Percentiles rank a stretch among this genome's conserved stretches.
phyloP scores from a whole-genome alignment of 2,113 vertebrate genomes.

The Cnemophilus loriae region DNA sequence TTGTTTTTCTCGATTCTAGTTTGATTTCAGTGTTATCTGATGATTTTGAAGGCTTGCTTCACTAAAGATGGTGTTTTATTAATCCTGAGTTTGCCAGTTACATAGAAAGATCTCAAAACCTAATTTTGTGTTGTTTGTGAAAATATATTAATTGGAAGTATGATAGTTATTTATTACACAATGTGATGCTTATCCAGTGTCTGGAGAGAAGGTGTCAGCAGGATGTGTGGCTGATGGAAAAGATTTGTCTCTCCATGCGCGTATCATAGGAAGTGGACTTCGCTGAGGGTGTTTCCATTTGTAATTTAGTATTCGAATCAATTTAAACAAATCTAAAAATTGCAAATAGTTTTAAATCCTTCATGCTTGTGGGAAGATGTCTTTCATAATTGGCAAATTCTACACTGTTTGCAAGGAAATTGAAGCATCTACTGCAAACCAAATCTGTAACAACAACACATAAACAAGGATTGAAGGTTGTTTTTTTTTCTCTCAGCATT shows the following conservation, averaged over 20 bases:
- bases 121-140: not conserved
- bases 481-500: not conserved
- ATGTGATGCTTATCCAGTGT: not conserved
- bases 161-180: not conserved
- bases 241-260: not conserved
- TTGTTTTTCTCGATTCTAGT: not conserved
- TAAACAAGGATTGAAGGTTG: not conserved
- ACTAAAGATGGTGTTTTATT: not conserved
- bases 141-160: not conserved
- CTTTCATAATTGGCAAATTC: not conserved
- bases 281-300: not conserved
- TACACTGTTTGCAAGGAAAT: not conserved
- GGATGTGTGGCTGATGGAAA: not conserved
- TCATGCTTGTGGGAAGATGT: not conserved
- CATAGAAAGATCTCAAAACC: not conserved
- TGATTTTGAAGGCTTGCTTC: not conserved
- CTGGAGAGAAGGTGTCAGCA: conserved; percentile 1
- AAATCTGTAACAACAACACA: not conserved
- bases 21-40: not conserved
- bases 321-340: not conserved
- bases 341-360: not conserved
- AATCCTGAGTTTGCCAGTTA: not conserved
- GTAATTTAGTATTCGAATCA: not conserved
- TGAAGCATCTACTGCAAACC: not conserved
- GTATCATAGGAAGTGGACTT: not conserved